A percentile compares a stretch with the other conserved stretches of the same genome.
phyloP scores from a whole-genome alignment of 2,888 invertebrate species.

The Torymus tubicola region DNA sequence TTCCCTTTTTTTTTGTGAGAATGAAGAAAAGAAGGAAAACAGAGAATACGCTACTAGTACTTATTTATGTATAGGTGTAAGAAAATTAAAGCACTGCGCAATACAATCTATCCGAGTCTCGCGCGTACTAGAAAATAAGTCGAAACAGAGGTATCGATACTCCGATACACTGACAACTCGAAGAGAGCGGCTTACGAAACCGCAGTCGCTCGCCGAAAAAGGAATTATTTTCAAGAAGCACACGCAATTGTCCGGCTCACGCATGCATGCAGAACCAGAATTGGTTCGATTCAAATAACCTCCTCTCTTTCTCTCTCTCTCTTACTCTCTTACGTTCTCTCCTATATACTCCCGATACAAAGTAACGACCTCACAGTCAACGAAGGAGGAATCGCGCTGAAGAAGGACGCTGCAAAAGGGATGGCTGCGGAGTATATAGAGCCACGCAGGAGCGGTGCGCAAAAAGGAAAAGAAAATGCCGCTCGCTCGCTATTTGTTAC shows the following conservation, averaged over 20 bases:
- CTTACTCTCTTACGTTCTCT: no score
- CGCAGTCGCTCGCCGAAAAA: slow-evolving; percentile 24
- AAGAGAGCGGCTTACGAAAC: slow-evolving; percentile 20
- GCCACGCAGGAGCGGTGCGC: slow-evolving; percentile 10
- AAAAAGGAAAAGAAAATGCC: slow-evolving; percentile 28
- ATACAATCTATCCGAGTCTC: slow-evolving; percentile 13
- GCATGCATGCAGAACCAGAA: slow-evolving; percentile 21
- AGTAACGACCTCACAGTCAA: slow-evolving; percentile 22
- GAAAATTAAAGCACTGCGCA: not conserved
- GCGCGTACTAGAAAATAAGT: slow-evolving; percentile 15
- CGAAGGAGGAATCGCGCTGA: slow-evolving; percentile 23
- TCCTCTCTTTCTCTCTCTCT: not conserved
- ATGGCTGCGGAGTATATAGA: not conserved
- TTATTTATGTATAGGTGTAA: not conserved
- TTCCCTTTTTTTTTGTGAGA: no score
- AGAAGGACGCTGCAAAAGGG: slow-evolving; percentile 12
- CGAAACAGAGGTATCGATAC: not conserved
- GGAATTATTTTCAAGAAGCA: slow-evolving; percentile 45
- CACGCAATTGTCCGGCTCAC: slow-evolving; percentile 8
- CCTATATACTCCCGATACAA: not conserved
- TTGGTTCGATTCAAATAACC: slow-evolving; percentile 46
- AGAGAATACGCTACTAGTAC: no score
- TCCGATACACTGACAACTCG: not conserved
- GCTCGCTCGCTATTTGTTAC: slow-evolving; percentile 55
- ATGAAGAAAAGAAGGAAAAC: no score